These are phyloP conservation scores for Copidosoma floridanum DNA, from an alignment of 1,140 invertebrate genomes.

Conservation along the genomic window DNA sequence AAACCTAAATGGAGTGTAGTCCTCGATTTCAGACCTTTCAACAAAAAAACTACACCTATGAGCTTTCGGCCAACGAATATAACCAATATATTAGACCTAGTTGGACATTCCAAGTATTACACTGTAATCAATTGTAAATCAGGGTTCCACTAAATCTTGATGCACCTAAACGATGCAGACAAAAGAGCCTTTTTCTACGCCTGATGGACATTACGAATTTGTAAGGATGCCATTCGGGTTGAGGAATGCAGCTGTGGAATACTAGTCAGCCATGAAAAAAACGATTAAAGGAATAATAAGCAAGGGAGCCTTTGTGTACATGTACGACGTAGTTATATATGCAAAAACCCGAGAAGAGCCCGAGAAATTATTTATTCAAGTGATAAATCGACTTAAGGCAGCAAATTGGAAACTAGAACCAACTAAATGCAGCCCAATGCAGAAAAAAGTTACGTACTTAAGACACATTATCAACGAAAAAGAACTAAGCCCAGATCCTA, in stretches of 20 bases:
- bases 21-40: slow-evolving; percentile 45
- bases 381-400: neutral
- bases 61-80: slow-evolving; percentile 59
- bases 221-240: slow-evolving; percentile 45
- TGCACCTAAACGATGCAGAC: slow-evolving; percentile 40
- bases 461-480: neutral
- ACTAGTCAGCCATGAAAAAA: slow-evolving; percentile 45
- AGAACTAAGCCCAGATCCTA: neutral
- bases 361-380: neutral
- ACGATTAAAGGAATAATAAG: slow-evolving; percentile 42
- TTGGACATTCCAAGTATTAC: slow-evolving; percentile 44
- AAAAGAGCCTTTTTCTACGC: slow-evolving; percentile 50
- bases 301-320: slow-evolving; percentile 43
- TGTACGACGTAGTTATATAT: slow-evolving; percentile 52
- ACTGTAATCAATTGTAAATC: slow-evolving; percentile 48
- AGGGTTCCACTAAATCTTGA: slow-evolving; percentile 57
- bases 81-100: slow-evolving; percentile 43
- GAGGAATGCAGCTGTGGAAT: slow-evolving; percentile 39
- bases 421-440: slow-evolving; percentile 3
- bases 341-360: slow-evolving; percentile 41
- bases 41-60: slow-evolving; percentile 49
- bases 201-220: slow-evolving; percentile 43
- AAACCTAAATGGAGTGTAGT: slow-evolving; percentile 32
- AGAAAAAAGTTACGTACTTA: neutral
- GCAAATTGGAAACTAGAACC: neutral